Evolutionary conservation across 2,797 vertebrate species (phyloP).

Genomic region (Hemibagrus guttatus): DNA sequence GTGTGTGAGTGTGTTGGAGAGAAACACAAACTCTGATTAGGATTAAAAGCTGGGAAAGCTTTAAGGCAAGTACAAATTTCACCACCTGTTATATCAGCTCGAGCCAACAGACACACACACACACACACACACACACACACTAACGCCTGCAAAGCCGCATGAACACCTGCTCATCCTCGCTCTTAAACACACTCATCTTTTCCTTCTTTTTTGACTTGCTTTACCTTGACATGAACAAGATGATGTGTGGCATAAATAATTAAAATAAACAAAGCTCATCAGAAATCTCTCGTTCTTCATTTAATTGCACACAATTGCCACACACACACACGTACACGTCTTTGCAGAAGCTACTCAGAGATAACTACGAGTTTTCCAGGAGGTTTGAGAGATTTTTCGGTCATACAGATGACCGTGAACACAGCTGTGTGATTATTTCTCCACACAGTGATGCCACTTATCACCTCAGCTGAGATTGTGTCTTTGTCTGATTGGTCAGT

Average conservation of each 20-base stretch:
- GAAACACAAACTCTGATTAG: constrained; percentile 11
- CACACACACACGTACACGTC: not conserved
- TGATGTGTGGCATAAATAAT: not conserved
- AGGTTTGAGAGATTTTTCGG: not conserved
- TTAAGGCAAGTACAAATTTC: constrained; percentile 14
- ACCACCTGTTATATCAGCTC: constrained; percentile 39
- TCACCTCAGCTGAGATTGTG: not conserved
- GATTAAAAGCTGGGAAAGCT: constrained; percentile 22
- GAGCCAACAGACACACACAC: constrained; percentile 15
- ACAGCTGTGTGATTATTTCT: not conserved
- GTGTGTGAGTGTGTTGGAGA: not conserved
- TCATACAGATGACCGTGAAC: not conserved
- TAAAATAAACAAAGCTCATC: not conserved
- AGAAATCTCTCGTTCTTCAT: not conserved
- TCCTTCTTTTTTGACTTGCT: not conserved
- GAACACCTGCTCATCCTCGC: not conserved
- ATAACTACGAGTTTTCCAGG: not conserved
- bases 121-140: not conserved
- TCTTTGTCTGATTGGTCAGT: not conserved
- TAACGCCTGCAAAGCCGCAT: not conserved
- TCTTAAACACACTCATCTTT: not conserved
- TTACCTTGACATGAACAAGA: not conserved
- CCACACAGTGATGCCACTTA: not conserved
- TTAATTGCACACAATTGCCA: not conserved
- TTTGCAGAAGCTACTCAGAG: not conserved